Evolutionary conservation across 1,140 invertebrate genomes (phyloP).

Genomic region (Olivierus martensii): DNA sequence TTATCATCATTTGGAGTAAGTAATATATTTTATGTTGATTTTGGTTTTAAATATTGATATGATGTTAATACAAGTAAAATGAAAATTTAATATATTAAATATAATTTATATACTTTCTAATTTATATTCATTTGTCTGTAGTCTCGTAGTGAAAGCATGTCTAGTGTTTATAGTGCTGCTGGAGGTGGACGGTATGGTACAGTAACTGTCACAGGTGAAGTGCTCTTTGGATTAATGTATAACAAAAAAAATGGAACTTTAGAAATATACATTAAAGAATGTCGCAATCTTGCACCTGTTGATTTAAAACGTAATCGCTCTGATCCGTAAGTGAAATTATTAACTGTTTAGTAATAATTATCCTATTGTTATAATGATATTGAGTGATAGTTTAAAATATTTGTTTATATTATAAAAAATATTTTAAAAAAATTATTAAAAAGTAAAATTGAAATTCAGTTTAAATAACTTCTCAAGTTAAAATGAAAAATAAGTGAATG

Average conservation of each 20-base stretch:
- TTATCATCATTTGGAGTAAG: slow-evolving; percentile 43
- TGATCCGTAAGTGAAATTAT: slow-evolving; percentile 69
- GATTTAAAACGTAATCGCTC: slow-evolving; percentile 79
- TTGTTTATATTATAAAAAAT: no score
- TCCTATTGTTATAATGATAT: no score
- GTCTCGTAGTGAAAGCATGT: slow-evolving; percentile 72
- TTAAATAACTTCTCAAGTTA: no score
- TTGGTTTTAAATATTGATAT: neutral
- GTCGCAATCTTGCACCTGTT: slow-evolving; percentile 75
- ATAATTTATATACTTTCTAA: neutral
- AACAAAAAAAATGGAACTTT: slow-evolving; percentile 80
- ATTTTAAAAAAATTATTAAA: no score
- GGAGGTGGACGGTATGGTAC: slow-evolving; percentile 77
- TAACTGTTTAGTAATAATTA: no score
- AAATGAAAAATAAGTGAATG: no score
- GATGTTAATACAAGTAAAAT: neutral
- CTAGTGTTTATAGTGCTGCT: slow-evolving; percentile 82
- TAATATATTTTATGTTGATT: neutral
- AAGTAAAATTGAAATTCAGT: no score
- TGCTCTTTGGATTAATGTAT: slow-evolving; percentile 83
- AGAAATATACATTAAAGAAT: slow-evolving; percentile 76
- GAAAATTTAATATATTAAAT: neutral
- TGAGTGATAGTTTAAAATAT: no score
- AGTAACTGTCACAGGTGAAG: slow-evolving; percentile 75
- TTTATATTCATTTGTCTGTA: neutral